phyloP scores from a whole-genome alignment of 2,113 vertebrate species.

The Zingel zingel region DNA sequence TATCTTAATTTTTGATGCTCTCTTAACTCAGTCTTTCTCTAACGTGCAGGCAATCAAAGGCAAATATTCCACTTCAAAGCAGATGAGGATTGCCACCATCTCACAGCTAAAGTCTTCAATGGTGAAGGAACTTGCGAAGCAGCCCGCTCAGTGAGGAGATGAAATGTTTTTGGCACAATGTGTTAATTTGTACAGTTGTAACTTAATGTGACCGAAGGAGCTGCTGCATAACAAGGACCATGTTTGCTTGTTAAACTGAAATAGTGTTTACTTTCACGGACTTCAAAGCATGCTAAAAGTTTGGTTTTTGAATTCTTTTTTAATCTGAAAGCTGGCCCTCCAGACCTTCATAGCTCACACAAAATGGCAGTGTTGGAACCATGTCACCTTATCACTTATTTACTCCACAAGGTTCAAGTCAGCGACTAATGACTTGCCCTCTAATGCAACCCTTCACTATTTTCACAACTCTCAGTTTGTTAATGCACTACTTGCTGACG shows the following conservation, averaged over 20 bases:
- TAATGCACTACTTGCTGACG: not conserved
- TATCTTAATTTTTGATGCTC: too few species aligned
- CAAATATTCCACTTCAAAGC: conserved; percentile 86
- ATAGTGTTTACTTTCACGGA: not conserved
- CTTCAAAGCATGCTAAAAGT: not conserved
- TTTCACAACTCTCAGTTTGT: not conserved
- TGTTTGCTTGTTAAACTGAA: conserved; percentile 10
- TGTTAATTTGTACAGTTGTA: conserved; percentile 78
- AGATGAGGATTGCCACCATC: conserved; percentile 83
- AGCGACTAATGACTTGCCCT: not conserved
- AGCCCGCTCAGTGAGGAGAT: conserved; percentile 67
- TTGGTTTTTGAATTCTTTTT: not conserved
- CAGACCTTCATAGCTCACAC: not conserved
- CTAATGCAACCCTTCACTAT: not conserved
- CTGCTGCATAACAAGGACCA: not conserved
- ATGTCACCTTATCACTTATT: not conserved
- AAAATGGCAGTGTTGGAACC: not conserved
- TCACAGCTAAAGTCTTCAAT: conserved; percentile 83
- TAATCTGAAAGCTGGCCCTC: not conserved
- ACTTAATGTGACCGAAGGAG: conserved; percentile 18
- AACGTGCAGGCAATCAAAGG: conserved; percentile 85
- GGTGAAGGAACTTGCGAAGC: conserved; percentile 82
- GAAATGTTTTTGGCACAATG: conserved; percentile 52
- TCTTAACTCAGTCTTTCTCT: not conserved
- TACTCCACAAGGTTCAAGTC: not conserved